A percentile compares a stretch with the other conserved stretches of the same genome.
phyloP scores from a whole-genome alignment of 2,888 invertebrate species.

The Sarcophaga rosellei region DNA sequence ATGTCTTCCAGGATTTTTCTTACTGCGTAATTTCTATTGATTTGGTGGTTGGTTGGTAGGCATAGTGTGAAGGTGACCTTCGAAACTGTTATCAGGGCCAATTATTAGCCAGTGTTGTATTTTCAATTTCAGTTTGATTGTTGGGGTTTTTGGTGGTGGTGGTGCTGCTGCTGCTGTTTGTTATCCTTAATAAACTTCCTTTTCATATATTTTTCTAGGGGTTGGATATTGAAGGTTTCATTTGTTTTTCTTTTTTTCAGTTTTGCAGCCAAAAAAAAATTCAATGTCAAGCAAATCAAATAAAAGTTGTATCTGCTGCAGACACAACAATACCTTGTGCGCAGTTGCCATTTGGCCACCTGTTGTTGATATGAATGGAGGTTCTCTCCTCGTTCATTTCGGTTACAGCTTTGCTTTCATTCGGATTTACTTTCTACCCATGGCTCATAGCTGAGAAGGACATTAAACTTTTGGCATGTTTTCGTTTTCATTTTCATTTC shows the following conservation, averaged over 20 bases:
- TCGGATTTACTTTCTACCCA: neutral
- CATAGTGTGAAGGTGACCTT: constrained; percentile 47
- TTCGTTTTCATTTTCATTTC: constrained; percentile 17
- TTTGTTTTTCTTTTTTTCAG: neutral
- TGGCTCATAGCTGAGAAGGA: constrained; percentile 66
- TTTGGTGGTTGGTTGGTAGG: too few species aligned
- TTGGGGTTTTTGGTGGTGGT: constrained; percentile 17
- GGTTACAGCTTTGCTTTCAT: neutral
- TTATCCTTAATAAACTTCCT: constrained; percentile 15
- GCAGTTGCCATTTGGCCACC: constrained; percentile 66
- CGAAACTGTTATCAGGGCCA: constrained; percentile 47
- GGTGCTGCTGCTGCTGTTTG: too few species aligned
- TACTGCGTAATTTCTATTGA: too few species aligned
- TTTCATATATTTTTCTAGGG: neutral
- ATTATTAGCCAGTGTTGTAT: constrained; percentile 51
- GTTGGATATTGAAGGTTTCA: constrained; percentile 9
- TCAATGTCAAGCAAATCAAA: constrained; percentile 74
- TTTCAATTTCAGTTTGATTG: constrained; percentile 5
- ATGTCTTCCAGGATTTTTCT: constrained; percentile 1
- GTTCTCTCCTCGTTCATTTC: constrained; percentile 24
- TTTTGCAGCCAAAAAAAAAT: constrained; percentile 41
- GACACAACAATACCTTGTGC: constrained; percentile 34
- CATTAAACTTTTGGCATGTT: constrained; percentile 69
- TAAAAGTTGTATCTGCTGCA: neutral
- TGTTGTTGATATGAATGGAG: constrained; percentile 63